Conservation (phyloP, 1,140 invertebrate genomes). For the Muscidifurax raptorellus region DNA sequence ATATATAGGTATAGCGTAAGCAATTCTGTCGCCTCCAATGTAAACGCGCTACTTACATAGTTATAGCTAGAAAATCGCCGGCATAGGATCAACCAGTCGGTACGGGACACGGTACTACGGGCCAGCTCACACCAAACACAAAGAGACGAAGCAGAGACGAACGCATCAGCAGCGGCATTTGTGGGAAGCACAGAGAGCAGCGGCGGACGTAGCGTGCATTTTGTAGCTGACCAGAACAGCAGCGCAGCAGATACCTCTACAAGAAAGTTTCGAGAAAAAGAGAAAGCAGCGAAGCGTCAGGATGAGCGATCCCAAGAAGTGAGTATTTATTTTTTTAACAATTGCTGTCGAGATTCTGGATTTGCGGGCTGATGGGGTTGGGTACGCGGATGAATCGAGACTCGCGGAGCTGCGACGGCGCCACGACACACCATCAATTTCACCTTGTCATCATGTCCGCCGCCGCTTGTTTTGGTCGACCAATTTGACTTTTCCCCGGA, state of each 20-base stretch:
- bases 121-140: not conserved
- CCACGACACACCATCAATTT: slow-evolving; percentile 68
- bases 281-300: slow-evolving; percentile 20
- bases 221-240: not conserved
- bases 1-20: too few relatives aligned
- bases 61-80: too few relatives aligned
- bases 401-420: not conserved
- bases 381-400: not conserved
- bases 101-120: too few relatives aligned
- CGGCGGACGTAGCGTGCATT: slow-evolving; percentile 40
- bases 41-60: not conserved
- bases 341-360: not conserved
- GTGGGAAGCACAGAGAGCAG: not conserved
- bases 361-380: not conserved
- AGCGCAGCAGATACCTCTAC: too few relatives aligned
- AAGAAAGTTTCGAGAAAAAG: not conserved
- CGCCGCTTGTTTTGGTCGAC: slow-evolving; percentile 60
- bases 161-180: not conserved
- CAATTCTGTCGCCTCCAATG: not conserved
- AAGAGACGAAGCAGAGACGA: not conserved
- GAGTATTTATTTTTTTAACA: slow-evolving; percentile 46
- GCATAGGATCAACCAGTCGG: too few relatives aligned
- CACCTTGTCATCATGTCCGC: slow-evolving; percentile 75
- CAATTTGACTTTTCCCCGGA: not conserved
- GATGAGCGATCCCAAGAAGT: slow-evolving; percentile 72